phyloP scores from a whole-genome alignment of 2,888 invertebrate genomes.

The Polyommatus icarus region DNA sequence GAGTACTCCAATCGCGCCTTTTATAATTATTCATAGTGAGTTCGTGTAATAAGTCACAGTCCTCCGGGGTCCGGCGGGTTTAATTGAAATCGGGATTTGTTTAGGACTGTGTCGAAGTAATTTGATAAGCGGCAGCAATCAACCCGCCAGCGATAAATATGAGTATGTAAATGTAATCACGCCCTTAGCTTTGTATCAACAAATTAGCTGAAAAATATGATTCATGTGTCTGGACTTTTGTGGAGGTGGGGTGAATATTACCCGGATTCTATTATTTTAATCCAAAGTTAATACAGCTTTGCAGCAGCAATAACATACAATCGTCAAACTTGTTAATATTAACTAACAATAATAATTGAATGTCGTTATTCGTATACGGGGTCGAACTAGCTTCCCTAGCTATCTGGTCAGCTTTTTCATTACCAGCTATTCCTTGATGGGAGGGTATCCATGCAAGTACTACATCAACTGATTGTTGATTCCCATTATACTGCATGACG shows the following conservation, averaged over 20 bases:
- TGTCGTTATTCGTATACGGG: too few relatives aligned
- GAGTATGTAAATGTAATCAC: constrained; percentile 35
- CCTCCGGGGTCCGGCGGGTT: constrained; percentile 65
- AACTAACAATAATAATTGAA: too few relatives aligned
- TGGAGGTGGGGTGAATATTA: neutral
- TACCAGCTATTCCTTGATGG: too few relatives aligned
- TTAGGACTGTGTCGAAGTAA: constrained; percentile 72
- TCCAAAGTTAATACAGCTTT: too few relatives aligned
- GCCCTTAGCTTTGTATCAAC: constrained; percentile 7
- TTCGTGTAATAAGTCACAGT: constrained; percentile 71
- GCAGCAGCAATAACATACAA: too few relatives aligned
- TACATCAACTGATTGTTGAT: too few relatives aligned
- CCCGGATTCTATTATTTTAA: neutral
- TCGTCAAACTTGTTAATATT: too few relatives aligned
- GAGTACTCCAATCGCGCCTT: constrained; percentile 59
- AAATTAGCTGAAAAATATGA: constrained; percentile 19
- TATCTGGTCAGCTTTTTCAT: too few relatives aligned
- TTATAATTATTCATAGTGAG: constrained; percentile 74
- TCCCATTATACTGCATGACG: too few relatives aligned
- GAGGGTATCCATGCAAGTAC: too few relatives aligned
- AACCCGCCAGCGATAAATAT: constrained; percentile 70
- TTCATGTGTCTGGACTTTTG: neutral
- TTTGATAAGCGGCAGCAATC: constrained; percentile 72
- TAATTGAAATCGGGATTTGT: constrained; percentile 80
- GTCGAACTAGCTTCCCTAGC: too few relatives aligned